Conservation (phyloP, 2,113 vertebrate genomes). For the Rhombomys opimus region DNA sequence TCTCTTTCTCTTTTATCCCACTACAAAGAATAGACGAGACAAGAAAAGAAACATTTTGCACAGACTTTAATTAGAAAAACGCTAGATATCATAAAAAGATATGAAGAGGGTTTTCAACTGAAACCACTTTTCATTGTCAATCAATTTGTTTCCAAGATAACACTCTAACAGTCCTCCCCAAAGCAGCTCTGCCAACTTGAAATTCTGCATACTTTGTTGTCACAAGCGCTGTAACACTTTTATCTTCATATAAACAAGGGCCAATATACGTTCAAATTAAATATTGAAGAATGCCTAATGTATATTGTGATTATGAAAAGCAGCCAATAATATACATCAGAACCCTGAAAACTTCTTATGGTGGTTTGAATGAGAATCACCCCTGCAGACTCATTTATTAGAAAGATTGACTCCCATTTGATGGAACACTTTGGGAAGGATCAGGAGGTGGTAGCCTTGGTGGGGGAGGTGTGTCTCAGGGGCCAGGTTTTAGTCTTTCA, state of each 20-base stretch:
- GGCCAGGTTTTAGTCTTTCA: not conserved
- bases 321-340: not conserved
- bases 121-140: not conserved
- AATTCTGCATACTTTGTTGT: not conserved
- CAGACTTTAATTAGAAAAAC: slow-evolving; percentile 14
- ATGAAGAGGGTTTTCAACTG: not conserved
- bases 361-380: not conserved
- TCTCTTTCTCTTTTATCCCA: slow-evolving; percentile 49
- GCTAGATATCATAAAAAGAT: slow-evolving; percentile 30
- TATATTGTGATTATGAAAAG: not conserved
- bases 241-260: slow-evolving; percentile 10
- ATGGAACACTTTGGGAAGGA: not conserved
- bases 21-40: not conserved
- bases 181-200: not conserved
- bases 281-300: not conserved
- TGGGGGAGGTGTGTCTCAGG: not conserved
- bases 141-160: not conserved
- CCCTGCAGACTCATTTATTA: not conserved
- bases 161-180: not conserved
- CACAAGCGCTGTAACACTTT: not conserved
- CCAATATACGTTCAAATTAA: not conserved
- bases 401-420: not conserved
- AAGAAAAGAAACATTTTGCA: slow-evolving; percentile 7
- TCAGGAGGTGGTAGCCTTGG: not conserved
- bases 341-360: not conserved